These are phyloP conservation scores for Calliopsis andreniformis DNA, from an alignment of 1,140 invertebrate genomes.

Conservation along the genomic window DNA sequence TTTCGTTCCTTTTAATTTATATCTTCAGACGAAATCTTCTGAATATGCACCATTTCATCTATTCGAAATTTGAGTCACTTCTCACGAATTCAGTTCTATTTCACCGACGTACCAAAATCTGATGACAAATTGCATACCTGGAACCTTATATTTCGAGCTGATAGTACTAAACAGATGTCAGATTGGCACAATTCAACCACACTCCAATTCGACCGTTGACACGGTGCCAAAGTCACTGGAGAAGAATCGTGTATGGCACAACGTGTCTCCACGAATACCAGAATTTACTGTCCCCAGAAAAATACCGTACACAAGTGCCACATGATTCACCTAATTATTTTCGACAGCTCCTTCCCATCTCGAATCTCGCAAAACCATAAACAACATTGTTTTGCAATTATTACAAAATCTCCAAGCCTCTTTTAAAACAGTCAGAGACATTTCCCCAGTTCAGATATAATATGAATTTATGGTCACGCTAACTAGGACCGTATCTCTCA, in stretches of 20 bases:
- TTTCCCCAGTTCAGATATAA: constrained; percentile 27
- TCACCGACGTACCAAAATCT: neutral
- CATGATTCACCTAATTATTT: too few species aligned
- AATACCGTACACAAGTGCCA: too few species aligned
- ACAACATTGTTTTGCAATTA: too few species aligned
- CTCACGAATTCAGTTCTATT: neutral
- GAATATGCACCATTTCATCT: too few species aligned
- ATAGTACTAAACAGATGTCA: constrained; percentile 28
- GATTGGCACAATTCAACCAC: constrained; percentile 27
- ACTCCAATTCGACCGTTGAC: constrained; percentile 44
- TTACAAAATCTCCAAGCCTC: neutral
- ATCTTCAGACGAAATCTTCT: too few species aligned
- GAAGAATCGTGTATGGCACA: neutral
- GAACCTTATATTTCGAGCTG: neutral
- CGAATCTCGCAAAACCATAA: too few species aligned
- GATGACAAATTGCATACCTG: neutral
- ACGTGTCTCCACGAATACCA: too few species aligned
- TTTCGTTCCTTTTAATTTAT: too few species aligned
- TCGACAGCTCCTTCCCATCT: too few species aligned
- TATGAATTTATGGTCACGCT: constrained; percentile 42
- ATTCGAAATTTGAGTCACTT: too few species aligned
- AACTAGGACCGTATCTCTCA: constrained; percentile 36
- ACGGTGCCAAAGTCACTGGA: constrained; percentile 37
- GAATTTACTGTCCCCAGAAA: too few species aligned
- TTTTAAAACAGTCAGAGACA: constrained; percentile 42